Evolutionary conservation across 1,140 invertebrate species (phyloP).

Genomic region (Cyclina sinensis): DNA sequence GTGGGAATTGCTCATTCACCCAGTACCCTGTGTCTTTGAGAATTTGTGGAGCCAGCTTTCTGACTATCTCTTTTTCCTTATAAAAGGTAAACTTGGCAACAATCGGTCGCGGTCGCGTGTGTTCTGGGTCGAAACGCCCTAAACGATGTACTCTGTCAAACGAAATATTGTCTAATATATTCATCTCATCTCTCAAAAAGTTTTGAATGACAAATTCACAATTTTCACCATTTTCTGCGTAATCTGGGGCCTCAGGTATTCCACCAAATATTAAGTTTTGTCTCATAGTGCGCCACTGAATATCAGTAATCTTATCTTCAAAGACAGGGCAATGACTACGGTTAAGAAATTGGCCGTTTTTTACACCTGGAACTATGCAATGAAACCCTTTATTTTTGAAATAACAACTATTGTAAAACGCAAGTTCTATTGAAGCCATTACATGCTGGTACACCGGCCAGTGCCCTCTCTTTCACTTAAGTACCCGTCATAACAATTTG

Average conservation of each 20-base stretch:
- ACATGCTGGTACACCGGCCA: too few species aligned
- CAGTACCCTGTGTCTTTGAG: not conserved
- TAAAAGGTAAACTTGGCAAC: slow-evolving; percentile 29
- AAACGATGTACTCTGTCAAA: slow-evolving; percentile 19
- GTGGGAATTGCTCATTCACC: slow-evolving; percentile 30
- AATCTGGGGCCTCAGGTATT: not conserved
- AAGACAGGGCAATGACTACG: too few species aligned
- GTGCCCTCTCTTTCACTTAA: too few species aligned
- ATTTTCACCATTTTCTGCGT: slow-evolving; percentile 5
- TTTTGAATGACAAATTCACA: slow-evolving; percentile 1
- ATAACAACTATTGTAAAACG: too few species aligned
- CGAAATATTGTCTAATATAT: not conserved
- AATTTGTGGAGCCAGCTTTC: not conserved
- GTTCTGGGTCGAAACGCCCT: not conserved
- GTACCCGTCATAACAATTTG: too few species aligned
- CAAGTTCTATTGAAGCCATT: too few species aligned
- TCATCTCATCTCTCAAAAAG: slow-evolving; percentile 14
- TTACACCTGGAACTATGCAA: too few species aligned
- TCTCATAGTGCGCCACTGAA: slow-evolving; percentile 17
- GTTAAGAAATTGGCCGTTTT: too few species aligned
- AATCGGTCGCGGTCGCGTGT: not conserved
- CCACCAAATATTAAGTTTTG: slow-evolving; percentile 20
- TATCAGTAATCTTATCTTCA: not conserved
- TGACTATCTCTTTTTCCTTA: slow-evolving; percentile 1
- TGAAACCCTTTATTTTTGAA: too few species aligned